phyloP scores from a whole-genome alignment of 1,140 invertebrate genomes.

The Drosophila micromelanica region DNA sequence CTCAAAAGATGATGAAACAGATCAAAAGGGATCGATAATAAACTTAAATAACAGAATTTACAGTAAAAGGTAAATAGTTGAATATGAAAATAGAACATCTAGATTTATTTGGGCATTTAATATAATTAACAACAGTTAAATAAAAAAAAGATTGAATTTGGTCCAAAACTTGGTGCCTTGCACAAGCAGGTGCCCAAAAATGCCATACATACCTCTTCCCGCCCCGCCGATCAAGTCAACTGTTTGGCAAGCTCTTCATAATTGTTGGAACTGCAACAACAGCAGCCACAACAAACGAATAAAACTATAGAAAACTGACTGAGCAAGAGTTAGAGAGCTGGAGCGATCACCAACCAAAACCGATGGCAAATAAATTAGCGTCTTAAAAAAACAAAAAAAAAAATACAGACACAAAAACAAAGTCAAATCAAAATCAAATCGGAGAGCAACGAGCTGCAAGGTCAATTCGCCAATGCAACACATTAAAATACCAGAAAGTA shows the following conservation, averaged over 20 bases:
- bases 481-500: slow-evolving; percentile 71
- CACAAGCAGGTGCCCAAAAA: background rate
- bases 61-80: too few species aligned
- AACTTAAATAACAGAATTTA: too few species aligned
- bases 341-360: slow-evolving; percentile 24
- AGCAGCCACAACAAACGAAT: slow-evolving; percentile 39
- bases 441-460: slow-evolving; percentile 47
- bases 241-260: slow-evolving; percentile 76
- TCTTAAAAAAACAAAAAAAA: slow-evolving; percentile 42
- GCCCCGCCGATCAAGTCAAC: slow-evolving; percentile 4
- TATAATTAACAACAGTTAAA: slow-evolving; percentile 1
- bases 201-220: background rate
- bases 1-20: too few species aligned
- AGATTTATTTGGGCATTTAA: background rate
- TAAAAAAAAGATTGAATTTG: background rate
- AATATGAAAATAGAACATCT: background rate
- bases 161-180: background rate
- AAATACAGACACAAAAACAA: slow-evolving; percentile 18
- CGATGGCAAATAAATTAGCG: slow-evolving; percentile 75
- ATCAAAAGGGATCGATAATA: too few species aligned
- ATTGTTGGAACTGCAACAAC: slow-evolving; percentile 55
- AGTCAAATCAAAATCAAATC: slow-evolving; percentile 31
- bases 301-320: slow-evolving; percentile 15
- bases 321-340: slow-evolving; percentile 27
- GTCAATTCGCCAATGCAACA: slow-evolving; percentile 56